These are phyloP conservation scores for Microcaecilia unicolor DNA, from an alignment of 2,797 vertebrate species.

Conservation along the genomic window DNA sequence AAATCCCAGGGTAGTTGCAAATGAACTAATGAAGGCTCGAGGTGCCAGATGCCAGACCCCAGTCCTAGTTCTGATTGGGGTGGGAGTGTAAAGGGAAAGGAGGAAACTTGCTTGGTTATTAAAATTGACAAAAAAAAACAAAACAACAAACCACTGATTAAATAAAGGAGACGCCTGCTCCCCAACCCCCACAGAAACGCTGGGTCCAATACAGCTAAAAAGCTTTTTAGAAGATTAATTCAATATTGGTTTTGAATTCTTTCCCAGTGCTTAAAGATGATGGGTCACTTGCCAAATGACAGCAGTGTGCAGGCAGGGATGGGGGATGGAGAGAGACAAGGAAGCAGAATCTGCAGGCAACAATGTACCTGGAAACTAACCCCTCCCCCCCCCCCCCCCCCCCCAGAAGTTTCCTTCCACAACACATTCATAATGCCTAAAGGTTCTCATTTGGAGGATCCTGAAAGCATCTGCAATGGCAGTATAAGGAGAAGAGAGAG, in stretches of 20 bases:
- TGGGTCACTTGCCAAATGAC: slow-evolving; percentile 35
- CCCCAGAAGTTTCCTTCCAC: neutral
- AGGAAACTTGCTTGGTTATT: no score
- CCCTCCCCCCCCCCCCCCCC: fast-evolving
- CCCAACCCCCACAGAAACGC: slow-evolving; percentile 30
- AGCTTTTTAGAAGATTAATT: slow-evolving; percentile 74
- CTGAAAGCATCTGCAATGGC: no score
- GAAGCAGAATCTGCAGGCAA: neutral
- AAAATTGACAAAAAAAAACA: no score
- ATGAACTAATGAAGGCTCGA: no score
- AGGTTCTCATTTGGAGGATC: no score
- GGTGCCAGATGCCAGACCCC: no score
- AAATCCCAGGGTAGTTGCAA: no score
- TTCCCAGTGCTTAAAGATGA: slow-evolving; percentile 50
- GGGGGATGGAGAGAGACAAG: fast-evolving
- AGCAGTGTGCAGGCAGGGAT: neutral
- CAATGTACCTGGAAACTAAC: neutral
- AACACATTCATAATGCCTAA: no score
- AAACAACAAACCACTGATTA: slow-evolving; percentile 61
- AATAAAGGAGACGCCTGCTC: slow-evolving; percentile 48
- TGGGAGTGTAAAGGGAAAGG: no score
- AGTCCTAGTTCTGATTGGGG: no score
- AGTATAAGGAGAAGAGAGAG: neutral
- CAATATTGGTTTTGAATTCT: slow-evolving; percentile 45
- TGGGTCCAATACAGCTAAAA: slow-evolving; percentile 64